Conservation (phyloP, 2,113 vertebrate species). For the Barnardius zonarius region DNA sequence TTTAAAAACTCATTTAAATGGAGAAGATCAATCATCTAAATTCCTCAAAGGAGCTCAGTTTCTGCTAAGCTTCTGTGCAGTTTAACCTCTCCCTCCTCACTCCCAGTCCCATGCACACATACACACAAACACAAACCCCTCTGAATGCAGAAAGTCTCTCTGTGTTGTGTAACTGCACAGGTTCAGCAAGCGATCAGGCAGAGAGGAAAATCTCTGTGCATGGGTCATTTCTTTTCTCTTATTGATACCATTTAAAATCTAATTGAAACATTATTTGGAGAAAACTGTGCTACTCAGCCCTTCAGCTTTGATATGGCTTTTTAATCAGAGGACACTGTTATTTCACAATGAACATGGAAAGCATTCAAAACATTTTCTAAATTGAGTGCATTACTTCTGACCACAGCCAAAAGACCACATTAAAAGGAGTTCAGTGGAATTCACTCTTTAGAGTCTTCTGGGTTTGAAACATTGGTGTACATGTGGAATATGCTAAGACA, state of each 20-base stretch:
- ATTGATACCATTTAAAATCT: slow-evolving; percentile 38
- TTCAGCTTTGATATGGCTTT: slow-evolving; percentile 59
- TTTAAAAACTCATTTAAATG: background rate
- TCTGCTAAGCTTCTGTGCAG: background rate
- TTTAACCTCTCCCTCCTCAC: background rate
- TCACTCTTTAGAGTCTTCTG: background rate
- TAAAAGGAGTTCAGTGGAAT: slow-evolving; percentile 40
- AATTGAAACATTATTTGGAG: slow-evolving; percentile 62
- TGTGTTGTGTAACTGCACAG: background rate
- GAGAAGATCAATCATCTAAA: background rate
- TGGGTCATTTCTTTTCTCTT: background rate
- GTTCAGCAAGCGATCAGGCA: background rate
- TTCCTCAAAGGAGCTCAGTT: background rate
- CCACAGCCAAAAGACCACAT: slow-evolving; percentile 59
- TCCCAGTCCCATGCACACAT: background rate
- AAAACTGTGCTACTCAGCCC: background rate
- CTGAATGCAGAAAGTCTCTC: slow-evolving; percentile 2
- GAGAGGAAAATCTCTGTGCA: background rate
- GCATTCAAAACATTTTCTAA: slow-evolving; percentile 62
- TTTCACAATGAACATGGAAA: slow-evolving; percentile 50
- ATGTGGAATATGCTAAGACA: background rate
- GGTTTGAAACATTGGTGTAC: background rate
- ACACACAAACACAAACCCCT: background rate
- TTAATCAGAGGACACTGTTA: slow-evolving; percentile 69
- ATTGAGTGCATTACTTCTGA: slow-evolving; percentile 31